Evolutionary conservation across 2,113 vertebrate genomes (phyloP).

Genomic region (Megatriorchis doriae): DNA sequence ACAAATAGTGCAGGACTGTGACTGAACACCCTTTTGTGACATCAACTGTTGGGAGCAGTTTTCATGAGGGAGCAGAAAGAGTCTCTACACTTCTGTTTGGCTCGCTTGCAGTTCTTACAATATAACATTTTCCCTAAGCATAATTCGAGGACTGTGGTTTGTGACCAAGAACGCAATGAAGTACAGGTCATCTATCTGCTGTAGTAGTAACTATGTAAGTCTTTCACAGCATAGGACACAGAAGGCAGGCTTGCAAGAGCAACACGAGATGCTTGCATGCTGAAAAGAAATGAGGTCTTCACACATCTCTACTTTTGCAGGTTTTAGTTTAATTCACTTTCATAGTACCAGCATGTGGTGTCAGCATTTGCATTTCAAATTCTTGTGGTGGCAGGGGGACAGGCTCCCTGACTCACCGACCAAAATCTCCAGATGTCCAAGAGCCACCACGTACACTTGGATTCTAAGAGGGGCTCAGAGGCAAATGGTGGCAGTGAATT

Average conservation of each 20-base stretch:
- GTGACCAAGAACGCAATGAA: background rate
- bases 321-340: background rate
- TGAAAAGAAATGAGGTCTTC: background rate
- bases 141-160: background rate
- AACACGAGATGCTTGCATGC: background rate
- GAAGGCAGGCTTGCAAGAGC: background rate
- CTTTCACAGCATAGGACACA: background rate
- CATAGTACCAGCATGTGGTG: background rate
- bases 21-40: background rate
- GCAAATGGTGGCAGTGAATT: background rate
- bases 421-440: background rate
- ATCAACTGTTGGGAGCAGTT: background rate
- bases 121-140: background rate
- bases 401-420: fast-evolving
- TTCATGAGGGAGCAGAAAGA: background rate
- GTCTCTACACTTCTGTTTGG: background rate
- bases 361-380: background rate
- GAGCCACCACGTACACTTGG: fast-evolving
- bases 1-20: background rate
- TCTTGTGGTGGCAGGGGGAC: background rate
- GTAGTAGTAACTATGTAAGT: background rate
- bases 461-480: background rate
- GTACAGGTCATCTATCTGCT: background rate
- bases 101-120: background rate
- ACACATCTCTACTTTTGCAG: background rate